Evolutionary conservation across 2,113 vertebrate species (phyloP).

Genomic region (Pteropus alecto): DNA sequence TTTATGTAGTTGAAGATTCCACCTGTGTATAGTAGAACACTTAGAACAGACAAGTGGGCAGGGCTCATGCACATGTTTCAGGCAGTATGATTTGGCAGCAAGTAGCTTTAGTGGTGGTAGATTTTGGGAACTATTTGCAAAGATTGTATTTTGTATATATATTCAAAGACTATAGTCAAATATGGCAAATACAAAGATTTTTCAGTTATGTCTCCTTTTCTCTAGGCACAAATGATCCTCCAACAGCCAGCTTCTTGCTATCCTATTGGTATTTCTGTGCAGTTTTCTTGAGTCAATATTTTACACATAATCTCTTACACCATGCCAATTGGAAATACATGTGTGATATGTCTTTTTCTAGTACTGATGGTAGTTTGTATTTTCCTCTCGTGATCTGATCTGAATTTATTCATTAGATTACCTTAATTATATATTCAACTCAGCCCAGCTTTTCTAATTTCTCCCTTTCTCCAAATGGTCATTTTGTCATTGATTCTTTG

Average conservation of each 20-base stretch:
- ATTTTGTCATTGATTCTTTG: not conserved
- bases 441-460: not conserved
- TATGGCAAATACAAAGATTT: not conserved
- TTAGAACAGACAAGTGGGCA: not conserved
- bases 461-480: not conserved
- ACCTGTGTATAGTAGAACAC: not conserved
- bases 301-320: fast-evolving
- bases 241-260: not conserved
- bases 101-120: not conserved
- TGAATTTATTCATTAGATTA: not conserved
- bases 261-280: not conserved
- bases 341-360: not conserved
- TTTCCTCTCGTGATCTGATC: not conserved
- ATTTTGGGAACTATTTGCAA: constrained; percentile 29
- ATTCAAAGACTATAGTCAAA: not conserved
- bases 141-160: not conserved
- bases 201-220: not conserved
- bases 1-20: not conserved
- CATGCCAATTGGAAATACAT: not conserved
- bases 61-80: fast-evolving
- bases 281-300: not conserved
- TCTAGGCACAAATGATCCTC: not conserved
- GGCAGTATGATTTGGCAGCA: not conserved
- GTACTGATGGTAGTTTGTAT: not conserved
- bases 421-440: not conserved